Conservation (phyloP, 2,888 invertebrate genomes). For the Aphidoletes aphidimyza region DNA sequence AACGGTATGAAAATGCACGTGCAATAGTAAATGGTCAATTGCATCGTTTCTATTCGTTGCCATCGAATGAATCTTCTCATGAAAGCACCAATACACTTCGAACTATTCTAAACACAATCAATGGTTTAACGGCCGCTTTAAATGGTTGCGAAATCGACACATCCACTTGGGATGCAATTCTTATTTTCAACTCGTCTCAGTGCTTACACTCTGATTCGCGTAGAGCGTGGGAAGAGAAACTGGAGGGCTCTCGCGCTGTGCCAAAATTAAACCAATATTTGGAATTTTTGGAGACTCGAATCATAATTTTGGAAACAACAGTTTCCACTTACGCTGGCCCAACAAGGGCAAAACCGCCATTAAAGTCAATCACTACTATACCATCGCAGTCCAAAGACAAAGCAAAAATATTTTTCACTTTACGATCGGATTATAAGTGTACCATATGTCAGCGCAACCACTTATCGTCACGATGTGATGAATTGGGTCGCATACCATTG, state of each 20-base stretch:
- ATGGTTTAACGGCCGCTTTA: neutral
- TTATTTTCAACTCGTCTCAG: neutral
- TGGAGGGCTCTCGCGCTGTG: neutral
- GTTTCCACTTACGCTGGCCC: neutral
- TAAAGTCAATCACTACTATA: neutral
- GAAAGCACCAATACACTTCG: neutral
- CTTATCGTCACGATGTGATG: neutral
- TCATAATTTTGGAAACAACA: neutral
- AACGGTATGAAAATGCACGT: neutral
- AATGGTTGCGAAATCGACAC: neutral
- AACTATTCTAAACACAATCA: neutral
- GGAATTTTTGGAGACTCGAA: conserved; percentile 9
- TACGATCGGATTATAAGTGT: neutral
- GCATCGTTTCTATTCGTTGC: neutral
- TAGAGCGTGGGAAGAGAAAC: neutral
- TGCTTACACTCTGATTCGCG: neutral
- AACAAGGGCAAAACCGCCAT: neutral
- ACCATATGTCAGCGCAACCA: neutral
- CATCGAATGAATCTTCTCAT: neutral
- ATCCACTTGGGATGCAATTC: neutral
- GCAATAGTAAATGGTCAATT: neutral
- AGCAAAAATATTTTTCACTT: neutral
- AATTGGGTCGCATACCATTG: neutral
- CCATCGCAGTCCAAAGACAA: neutral
- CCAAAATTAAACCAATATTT: neutral